Percentiles rank a stretch among this genome's conserved stretches.
phyloP scores from a whole-genome alignment of 2,888 invertebrate species.

The Hyposoter dolosus region DNA sequence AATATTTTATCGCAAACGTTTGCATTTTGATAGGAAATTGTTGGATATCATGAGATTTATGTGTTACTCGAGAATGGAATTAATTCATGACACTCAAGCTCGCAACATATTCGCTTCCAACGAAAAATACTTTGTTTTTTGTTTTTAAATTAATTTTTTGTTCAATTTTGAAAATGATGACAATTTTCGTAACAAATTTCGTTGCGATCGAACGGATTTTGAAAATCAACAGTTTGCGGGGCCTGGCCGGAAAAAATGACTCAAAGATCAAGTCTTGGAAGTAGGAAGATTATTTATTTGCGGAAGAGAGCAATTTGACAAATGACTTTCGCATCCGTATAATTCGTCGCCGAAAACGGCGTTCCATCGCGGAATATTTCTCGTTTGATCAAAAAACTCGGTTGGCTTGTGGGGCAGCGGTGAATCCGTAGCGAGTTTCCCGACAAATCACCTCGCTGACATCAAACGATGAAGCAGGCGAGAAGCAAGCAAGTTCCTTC shows the following conservation, averaged over 20 bases:
- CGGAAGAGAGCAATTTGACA: not conserved
- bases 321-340: not conserved
- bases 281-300: not conserved
- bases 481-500: slow-evolving; percentile 24
- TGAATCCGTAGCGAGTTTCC: slow-evolving; percentile 39
- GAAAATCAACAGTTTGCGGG: no score
- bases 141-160: not conserved
- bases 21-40: not conserved
- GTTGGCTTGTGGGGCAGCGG: not conserved
- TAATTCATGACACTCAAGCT: no score
- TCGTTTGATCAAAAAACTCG: slow-evolving; percentile 49
- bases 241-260: no score
- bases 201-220: no score
- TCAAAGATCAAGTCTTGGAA: not conserved
- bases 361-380: slow-evolving; percentile 20
- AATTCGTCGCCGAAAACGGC: not conserved
- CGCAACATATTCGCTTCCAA: no score
- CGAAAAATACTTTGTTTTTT: not conserved
- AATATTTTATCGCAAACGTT: not conserved
- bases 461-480: slow-evolving; percentile 36
- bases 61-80: no score
- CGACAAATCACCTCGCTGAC: slow-evolving; percentile 28
- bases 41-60: not conserved
- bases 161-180: no score
- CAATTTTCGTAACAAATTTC: no score